Base-by-base conservation (phyloP, 2,797 vertebrate genomes). In the Muscicapa striata region DNA sequence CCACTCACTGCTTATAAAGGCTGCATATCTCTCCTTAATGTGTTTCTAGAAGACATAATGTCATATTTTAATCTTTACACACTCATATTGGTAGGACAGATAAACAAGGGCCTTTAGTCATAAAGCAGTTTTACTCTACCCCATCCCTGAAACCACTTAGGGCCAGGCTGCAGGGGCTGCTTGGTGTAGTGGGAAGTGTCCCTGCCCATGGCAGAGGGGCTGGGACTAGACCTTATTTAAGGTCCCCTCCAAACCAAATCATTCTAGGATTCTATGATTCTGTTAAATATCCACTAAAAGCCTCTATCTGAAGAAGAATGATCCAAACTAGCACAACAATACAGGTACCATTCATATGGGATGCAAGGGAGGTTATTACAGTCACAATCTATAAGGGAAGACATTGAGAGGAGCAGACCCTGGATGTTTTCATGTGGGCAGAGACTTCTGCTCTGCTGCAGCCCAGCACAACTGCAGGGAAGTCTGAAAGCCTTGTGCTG, bases 311-410 rank as follows among this genome's bases (percentile, higher is more conserved):
- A 86, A 78, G 46, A 81, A 75, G 21, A 82, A 38, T 24, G 3
- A 6, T 29, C 40, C 66, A 66, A 54, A 77, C 30, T 22, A 67
- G 62, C 6, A 19, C 5, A 61, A 16, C 7, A 10, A 14, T 36
- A 3, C 12, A 16, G 3, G 3, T 13, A 26, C 17, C 54, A 61
- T 16, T 5, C 6, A 1, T 5, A 11, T 0, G 5, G 64, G 40
- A 13, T 34, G 15, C 4, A 84, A 46, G 16, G 16, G 20, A 46
- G 12, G 36, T 70, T 43, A 22, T 21, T 46, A 10, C 10, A 61
- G 8, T 8, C 38, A 63, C 15, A 79, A 15, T 2, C 12, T 18
- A 15, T 15, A 30, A 52, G 18, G 15, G 38, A 55, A 49, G 32
- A 32, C 36, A 48, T 0, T 16, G 24, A 80, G 48, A 57, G 32